These are phyloP conservation scores for Platycheirus albimanus DNA, from an alignment of 2,888 invertebrate genomes.

Conservation along the genomic window DNA sequence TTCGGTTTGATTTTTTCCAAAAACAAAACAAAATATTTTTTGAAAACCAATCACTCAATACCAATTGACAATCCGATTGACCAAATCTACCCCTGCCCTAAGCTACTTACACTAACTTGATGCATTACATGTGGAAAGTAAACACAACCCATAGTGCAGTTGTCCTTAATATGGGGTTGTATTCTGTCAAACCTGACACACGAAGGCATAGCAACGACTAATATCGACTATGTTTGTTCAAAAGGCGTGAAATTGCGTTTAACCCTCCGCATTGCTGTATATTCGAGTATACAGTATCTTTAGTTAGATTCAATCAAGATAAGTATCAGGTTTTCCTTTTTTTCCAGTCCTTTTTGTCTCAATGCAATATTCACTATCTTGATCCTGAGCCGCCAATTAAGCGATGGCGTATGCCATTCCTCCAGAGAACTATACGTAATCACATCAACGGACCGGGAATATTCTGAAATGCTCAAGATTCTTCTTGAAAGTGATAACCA, in stretches of 20 bases:
- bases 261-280: slow-evolving; percentile 55
- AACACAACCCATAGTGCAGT: slow-evolving; percentile 10
- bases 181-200: slow-evolving; percentile 21
- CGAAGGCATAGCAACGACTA: slow-evolving; percentile 7
- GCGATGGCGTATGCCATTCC: slow-evolving; percentile 63
- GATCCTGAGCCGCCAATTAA: slow-evolving; percentile 70
- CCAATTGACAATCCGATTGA: slow-evolving; percentile 73
- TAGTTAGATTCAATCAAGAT: slow-evolving; percentile 64
- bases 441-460: slow-evolving; percentile 25
- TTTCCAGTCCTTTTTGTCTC: slow-evolving; percentile 33
- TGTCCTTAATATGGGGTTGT: slow-evolving; percentile 17
- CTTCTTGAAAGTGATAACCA: slow-evolving; percentile 63
- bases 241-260: slow-evolving; percentile 81
- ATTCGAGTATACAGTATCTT: slow-evolving; percentile 15
- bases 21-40: slow-evolving; percentile 8
- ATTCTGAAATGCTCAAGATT: slow-evolving; percentile 66
- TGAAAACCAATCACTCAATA: slow-evolving; percentile 68
- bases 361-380: slow-evolving; percentile 46
- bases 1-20: neutral
- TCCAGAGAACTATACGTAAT: slow-evolving; percentile 24
- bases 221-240: slow-evolving; percentile 74
- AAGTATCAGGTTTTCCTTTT: slow-evolving; percentile 47
- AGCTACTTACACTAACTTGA: slow-evolving; percentile 61
- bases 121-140: slow-evolving; percentile 39
- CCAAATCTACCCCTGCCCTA: slow-evolving; percentile 70